Evolutionary conservation across 2,797 vertebrate genomes (phyloP), one percentile per base, ranked within the genome.

Genomic region (Varecia variegata): DNA sequence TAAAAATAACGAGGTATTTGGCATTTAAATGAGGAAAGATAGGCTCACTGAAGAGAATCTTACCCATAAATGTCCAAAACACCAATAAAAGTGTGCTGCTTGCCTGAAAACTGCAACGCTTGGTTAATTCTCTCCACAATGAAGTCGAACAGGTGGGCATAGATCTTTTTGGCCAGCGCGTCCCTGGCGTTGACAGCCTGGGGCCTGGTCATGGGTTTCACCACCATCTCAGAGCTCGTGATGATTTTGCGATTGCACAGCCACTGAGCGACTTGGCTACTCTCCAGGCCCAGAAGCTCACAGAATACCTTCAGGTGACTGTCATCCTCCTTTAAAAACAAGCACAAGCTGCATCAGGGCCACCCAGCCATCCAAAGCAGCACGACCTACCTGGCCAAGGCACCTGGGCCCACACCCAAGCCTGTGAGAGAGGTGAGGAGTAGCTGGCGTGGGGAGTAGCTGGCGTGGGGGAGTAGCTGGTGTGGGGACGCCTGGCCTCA

Each of bases 21-120:
- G 88, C 56, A 88, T 65, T 88, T 68, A 82, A 86, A 76, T 1
- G 60, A 95, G 82, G 52, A 93, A 97, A 95, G 58, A 68, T 7
- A 38, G 86, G 74, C 76, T 82, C 56, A 94, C 38, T 14, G 85
- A 90, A 96, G 95, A 93, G 32, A 32, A 12, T 71, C 98, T 98
- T 99, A 99, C 99, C 99, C 99, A 94, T 99, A 99, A 97, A 99
- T 99, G 97, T 99, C 99, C 99, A 99, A 98, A 84, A 99, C 99
- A n/a, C 99, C 99, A 83, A 99, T 99, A 98, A 99, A 99, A 82
- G 99, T 99, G 88, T 99, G 99, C 43, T 99, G 99, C 68, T 99
- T 99, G 93, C 99, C 99, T 62, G 99, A 98, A 87, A 99, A 99
- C 97, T 98, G 98, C 92, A 99, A 98, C 0, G 99, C 99, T 38